A percentile compares a stretch with the other conserved stretches of the same genome.
Conservation (phyloP, 2,797 vertebrate species). For the Eptatretus atami region DNA sequence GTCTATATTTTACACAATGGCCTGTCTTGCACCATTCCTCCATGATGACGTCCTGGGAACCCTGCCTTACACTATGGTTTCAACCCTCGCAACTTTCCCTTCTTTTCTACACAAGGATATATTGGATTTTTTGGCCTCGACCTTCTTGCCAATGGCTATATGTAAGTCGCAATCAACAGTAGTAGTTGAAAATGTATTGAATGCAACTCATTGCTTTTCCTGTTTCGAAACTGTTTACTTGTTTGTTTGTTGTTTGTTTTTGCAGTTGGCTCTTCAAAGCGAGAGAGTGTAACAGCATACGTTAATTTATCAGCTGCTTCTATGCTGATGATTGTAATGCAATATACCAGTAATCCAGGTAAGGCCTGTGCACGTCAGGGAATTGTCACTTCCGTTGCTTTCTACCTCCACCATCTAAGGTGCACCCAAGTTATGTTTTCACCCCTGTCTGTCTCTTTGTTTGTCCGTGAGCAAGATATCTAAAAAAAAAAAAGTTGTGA, state of each 20-base stretch:
- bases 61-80: conserved; percentile 98
- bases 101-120: conserved; percentile 99
- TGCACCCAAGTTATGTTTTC: no score
- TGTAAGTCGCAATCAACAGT: conserved; percentile 27
- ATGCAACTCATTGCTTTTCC: background rate
- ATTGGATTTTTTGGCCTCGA: conserved; percentile 94
- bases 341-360: conserved; percentile 94
- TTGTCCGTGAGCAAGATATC: no score
- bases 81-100: conserved; percentile 93
- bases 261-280: conserved; percentile 68
- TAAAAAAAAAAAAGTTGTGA: no score
- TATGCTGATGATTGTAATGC: conserved; percentile 99
- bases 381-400: no score
- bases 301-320: conserved; percentile 87
- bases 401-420: no score
- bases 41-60: conserved; percentile 96
- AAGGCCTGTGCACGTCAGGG: conserved; percentile 9
- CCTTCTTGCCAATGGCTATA: conserved; percentile 98
- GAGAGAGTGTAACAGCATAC: conserved; percentile 68
- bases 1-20: conserved; percentile 98
- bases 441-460: no score
- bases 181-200: no score
- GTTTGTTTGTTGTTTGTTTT: background rate
- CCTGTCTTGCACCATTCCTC: conserved; percentile 95
- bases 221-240: conserved; percentile 2